Evolutionary conservation across 2,797 vertebrate genomes (phyloP).

Genomic region (Lithobates pipiens): DNA sequence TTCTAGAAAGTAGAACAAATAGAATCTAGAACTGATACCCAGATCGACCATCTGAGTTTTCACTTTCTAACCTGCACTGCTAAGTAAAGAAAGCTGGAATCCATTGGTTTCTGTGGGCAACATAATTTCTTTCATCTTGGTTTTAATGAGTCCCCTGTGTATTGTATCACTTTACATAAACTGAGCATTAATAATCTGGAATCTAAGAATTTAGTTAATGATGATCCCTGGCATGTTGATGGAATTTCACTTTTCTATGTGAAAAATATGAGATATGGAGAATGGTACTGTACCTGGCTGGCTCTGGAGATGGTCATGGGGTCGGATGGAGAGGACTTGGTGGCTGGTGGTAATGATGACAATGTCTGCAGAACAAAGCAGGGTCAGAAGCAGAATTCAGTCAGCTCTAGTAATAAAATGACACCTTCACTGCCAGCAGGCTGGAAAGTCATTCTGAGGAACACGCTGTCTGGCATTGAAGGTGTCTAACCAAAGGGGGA

Average conservation of each 20-base stretch:
- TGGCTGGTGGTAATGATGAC: slow-evolving; percentile 90
- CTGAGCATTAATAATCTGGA: too few relatives aligned
- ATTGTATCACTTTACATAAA: neutral
- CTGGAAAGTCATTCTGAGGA: neutral
- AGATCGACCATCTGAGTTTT: too few relatives aligned
- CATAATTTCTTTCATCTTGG: too few relatives aligned
- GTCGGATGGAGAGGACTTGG: slow-evolving; percentile 90
- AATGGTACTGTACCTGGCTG: slow-evolving; percentile 89
- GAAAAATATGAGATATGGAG: slow-evolving; percentile 58
- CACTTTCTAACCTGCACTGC: neutral
- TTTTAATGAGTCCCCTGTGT: neutral
- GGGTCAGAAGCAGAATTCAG: slow-evolving; percentile 82
- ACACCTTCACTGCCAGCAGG: slow-evolving; percentile 47
- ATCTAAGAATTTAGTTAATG: neutral
- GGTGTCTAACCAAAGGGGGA: slow-evolving; percentile 39
- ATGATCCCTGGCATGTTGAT: slow-evolving; percentile 45
- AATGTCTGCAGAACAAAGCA: slow-evolving; percentile 91
- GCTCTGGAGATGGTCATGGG: slow-evolving; percentile 91
- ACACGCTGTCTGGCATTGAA: slow-evolving; percentile 37
- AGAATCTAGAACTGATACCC: too few relatives aligned
- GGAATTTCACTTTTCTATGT: slow-evolving; percentile 18
- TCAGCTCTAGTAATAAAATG: slow-evolving; percentile 79
- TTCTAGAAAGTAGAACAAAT: too few relatives aligned
- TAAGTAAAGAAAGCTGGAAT: neutral
- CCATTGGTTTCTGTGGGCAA: neutral